A percentile compares a stretch with the other conserved stretches of the same genome.
Conservation (phyloP, 2,797 vertebrate genomes). For the Orientallactaga sibirica region DNA sequence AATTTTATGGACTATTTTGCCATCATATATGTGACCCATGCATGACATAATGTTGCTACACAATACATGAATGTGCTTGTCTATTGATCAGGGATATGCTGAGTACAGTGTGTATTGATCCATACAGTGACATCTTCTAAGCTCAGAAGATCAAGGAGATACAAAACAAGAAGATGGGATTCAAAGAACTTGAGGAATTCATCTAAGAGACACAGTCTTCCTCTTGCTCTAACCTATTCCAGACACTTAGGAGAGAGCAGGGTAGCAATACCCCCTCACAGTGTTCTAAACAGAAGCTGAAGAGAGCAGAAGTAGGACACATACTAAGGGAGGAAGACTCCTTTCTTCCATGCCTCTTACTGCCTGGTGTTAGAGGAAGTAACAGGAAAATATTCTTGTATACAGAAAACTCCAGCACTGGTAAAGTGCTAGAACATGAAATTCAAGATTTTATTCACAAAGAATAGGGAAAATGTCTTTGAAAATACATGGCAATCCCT, state of each 20-base stretch:
- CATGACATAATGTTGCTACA: neutral
- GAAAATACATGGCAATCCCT: neutral
- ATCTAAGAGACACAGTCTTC: accelerated
- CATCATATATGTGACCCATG: neutral
- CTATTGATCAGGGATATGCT: neutral
- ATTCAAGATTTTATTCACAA: neutral
- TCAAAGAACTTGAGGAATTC: neutral
- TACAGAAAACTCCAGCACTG: neutral
- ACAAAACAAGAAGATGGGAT: neutral
- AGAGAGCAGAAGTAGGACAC: neutral
- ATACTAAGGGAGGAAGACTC: neutral
- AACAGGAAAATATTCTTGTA: neutral
- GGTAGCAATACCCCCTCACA: neutral
- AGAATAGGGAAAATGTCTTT: neutral
- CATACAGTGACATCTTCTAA: neutral
- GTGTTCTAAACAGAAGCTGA: neutral
- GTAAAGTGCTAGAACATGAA: neutral
- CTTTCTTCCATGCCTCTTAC: neutral
- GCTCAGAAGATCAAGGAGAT: neutral
- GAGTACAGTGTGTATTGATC: too few relatives aligned
- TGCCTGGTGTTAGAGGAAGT: neutral
- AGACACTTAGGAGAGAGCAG: neutral
- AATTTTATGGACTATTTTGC: too few relatives aligned
- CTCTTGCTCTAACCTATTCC: neutral
- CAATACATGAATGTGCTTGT: too few relatives aligned